Evolutionary conservation across 2,797 vertebrate genomes (phyloP), one percentile per base, ranked within the genome.

Genomic region (Cercopithecus petaurista): DNA sequence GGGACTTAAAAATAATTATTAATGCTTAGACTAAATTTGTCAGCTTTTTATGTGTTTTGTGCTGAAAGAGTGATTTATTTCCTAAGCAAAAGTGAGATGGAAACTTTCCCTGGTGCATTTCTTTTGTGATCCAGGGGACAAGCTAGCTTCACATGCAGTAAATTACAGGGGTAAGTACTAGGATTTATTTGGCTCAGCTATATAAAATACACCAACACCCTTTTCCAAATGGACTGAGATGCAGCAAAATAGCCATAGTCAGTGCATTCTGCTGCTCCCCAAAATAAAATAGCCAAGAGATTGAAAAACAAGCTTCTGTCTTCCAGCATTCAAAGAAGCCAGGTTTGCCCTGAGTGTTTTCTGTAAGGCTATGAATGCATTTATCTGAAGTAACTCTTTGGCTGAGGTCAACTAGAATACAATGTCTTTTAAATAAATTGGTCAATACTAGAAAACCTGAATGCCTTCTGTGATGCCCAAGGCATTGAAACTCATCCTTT

Each of bases 1-100:
- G 92, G 30, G n/a, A 79, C 30, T 84, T 90, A 92, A 80, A 75
- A 96, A 93, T 95, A 97, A 80, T 95, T 94, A 96, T 88, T 92
- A 97, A 86, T 88, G 50, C 67, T 88, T 95, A 57, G 26, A 39
- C 28, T 76, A 96, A 93, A 80, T 96, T 95, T 89, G 90, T 90
- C 26, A 84, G 61, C 77, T 76, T 94, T 79, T 59, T 85, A 57
- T n/a, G 26, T 90, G 48, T 87, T 92, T 96, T 87, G 57, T 95
- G 79, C 26, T 55, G 52, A 88, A 94, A 92, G 33, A 89, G 76
- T 94, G 70, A 97, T 95, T 97, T 96, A 94, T 93, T 94, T 88
- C 80, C 75, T 46, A 97, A 96, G 92, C 67, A 77, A 92, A 97
- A 92, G 36, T 90, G 21, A 83, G 48, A 59, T 41, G 67, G 79